Evolutionary conservation across 2,888 invertebrate genomes (phyloP).

Genomic region (Drosophila suboccidentalis): DNA sequence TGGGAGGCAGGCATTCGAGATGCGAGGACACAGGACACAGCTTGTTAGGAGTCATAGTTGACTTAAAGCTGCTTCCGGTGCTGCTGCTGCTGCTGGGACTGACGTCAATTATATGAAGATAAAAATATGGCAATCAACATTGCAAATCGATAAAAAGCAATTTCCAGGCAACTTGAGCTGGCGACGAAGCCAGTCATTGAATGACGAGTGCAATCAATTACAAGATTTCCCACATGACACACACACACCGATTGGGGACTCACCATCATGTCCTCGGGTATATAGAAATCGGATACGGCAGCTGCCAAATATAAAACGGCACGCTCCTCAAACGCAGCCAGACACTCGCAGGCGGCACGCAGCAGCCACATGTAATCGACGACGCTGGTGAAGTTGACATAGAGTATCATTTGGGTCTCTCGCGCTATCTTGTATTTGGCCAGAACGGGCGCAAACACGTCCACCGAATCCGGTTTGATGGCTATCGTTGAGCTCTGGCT

Average conservation of each 20-base stretch:
- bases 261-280: slow-evolving; percentile 97
- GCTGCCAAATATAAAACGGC: slow-evolving; percentile 98
- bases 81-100: slow-evolving; percentile 27
- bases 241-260: slow-evolving; percentile 59
- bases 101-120: slow-evolving; percentile 67
- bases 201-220: slow-evolving; percentile 78
- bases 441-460: slow-evolving; percentile 90
- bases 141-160: slow-evolving; percentile 76
- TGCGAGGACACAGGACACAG: slow-evolving; percentile 15
- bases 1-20: slow-evolving; percentile 33
- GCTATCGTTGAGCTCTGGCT: slow-evolving; percentile 89
- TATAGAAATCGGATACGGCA: slow-evolving; percentile 99
- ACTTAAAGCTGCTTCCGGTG: slow-evolving; percentile 40
- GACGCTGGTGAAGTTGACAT: slow-evolving; percentile 93
- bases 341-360: slow-evolving; percentile 92
- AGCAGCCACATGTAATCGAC: slow-evolving; percentile 97
- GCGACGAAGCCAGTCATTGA: slow-evolving; percentile 46
- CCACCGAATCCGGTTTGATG: slow-evolving; percentile 91
- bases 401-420: slow-evolving; percentile 90
- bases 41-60: slow-evolving; percentile 38
- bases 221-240: slow-evolving; percentile 75
- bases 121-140: slow-evolving; percentile 64
- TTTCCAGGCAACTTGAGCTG: slow-evolving; percentile 63
- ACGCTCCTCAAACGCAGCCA: slow-evolving; percentile 89
- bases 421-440: slow-evolving; percentile 93